Conservation (phyloP, 2,888 invertebrate species). For the Drosophila paranaensis region DNA sequence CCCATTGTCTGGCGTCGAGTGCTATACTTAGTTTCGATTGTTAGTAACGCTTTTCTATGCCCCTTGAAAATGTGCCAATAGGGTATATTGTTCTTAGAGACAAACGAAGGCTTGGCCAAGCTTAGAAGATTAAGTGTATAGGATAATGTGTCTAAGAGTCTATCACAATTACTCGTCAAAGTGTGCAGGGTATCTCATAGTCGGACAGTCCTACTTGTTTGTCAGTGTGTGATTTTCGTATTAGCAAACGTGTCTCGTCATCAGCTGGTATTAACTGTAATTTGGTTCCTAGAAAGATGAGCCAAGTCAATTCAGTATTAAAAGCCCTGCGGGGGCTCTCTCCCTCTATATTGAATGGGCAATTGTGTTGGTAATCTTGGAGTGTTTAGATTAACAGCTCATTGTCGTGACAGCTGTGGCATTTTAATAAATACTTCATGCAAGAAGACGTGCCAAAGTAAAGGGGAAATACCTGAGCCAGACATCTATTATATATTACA, state of each 20-base stretch:
- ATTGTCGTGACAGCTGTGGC: constrained; percentile 38
- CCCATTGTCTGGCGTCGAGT: constrained; percentile 42
- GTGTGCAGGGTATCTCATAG: not conserved
- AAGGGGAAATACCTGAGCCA: not conserved
- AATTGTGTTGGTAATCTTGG: constrained; percentile 54
- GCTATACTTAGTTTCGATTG: constrained; percentile 38
- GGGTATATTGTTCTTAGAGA: not conserved
- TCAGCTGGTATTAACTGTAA: constrained; percentile 41
- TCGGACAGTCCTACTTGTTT: not conserved
- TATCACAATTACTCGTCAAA: too few relatives aligned
- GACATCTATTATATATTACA: not conserved
- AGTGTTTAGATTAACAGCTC: constrained; percentile 37
- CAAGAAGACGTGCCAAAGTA: not conserved
- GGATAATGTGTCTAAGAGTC: too few relatives aligned
- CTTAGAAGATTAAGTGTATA: too few relatives aligned
- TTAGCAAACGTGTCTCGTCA: constrained; percentile 56
- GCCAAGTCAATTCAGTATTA: constrained; percentile 7
- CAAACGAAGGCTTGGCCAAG: not conserved
- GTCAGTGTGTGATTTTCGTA: constrained; percentile 10
- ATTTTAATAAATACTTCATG: constrained; percentile 11
- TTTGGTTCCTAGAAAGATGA: constrained; percentile 51
- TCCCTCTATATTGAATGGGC: constrained; percentile 41
- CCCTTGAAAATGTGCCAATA: not conserved
- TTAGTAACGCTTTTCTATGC: constrained; percentile 13
- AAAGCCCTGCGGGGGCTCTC: not conserved